phyloP scores from a whole-genome alignment of 1,140 invertebrate species.

The Dreissena rostriformis region DNA sequence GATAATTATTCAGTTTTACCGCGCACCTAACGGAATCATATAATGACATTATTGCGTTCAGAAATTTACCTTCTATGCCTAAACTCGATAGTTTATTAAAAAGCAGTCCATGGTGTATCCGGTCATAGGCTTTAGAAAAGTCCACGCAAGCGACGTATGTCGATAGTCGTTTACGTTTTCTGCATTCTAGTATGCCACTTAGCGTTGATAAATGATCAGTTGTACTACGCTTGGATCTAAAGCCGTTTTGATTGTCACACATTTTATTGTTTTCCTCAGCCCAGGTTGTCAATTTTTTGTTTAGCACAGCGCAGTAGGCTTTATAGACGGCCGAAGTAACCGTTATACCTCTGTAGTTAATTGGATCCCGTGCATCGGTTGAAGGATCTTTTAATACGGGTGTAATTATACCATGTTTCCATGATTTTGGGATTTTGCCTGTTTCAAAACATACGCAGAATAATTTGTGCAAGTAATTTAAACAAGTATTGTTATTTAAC shows the following conservation, averaged over 20 bases:
- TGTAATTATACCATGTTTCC: too few species aligned
- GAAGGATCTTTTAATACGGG: too few species aligned
- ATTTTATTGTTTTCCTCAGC: slow-evolving; percentile 25
- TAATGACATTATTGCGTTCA: neutral
- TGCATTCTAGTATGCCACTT: slow-evolving; percentile 26
- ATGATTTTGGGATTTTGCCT: too few species aligned
- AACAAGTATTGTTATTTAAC: too few species aligned
- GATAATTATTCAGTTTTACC: slow-evolving; percentile 3
- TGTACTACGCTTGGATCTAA: slow-evolving; percentile 29
- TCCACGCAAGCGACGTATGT: slow-evolving; percentile 23
- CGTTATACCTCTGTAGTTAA: too few species aligned
- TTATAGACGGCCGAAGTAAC: neutral
- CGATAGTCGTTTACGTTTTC: slow-evolving; percentile 2
- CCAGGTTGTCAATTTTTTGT: slow-evolving; percentile 41
- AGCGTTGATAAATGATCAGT: slow-evolving; percentile 47
- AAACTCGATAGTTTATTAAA: neutral
- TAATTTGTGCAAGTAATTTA: too few species aligned
- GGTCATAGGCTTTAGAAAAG: slow-evolving; percentile 34
- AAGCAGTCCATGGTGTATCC: neutral
- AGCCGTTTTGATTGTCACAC: slow-evolving; percentile 52
- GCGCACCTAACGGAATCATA: neutral
- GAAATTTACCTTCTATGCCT: neutral
- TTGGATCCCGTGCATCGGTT: too few species aligned
- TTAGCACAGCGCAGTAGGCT: slow-evolving; percentile 43
- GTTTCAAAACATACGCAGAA: too few species aligned